Base-by-base conservation (phyloP, 2,888 invertebrate species). In the Lasioglossum morio region DNA sequence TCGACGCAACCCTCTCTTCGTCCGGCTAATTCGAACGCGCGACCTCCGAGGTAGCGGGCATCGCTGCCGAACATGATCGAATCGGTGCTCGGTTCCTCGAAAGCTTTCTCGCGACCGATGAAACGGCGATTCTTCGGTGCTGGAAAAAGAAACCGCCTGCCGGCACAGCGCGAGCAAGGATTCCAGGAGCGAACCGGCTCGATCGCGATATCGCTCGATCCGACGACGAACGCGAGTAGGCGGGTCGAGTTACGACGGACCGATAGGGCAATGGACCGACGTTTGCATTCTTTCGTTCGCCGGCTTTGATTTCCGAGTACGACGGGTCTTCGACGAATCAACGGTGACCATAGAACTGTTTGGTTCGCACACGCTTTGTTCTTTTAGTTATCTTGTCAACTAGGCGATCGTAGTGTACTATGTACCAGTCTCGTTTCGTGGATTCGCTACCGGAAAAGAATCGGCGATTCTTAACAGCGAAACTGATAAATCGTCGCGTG, bases 21-120 rank as follows among this genome's bases (percentile, higher is more conserved):
- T 30, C 73, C 63, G 70, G 72, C 88, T 90, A 88, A 90, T 90
- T 90, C 88, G 76, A 86, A 84, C 77, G 81, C 74, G 66, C 85
- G 66, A 88, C 78, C 86, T 84, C 74, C 60, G 37, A 23, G 37
- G 63, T 53, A 57, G 60, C 72, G 81, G 57, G 74, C 63, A 72
- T 83, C 80, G 75, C 57, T 30, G 34, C 72, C 66, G 66, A 34
- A 34, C 30, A 8, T 19, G 8, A 66, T 34, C 66, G 66, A 66
- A 8, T 66, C 66, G 34, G 8, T 23, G 66, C 66, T 34, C 14
- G 14, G 27, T 27, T 27, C 10, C 34, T 10, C 66, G 34, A 63
- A 16, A 63, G 30, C 7, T 5, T 30, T 63, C 2, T 16, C 2
- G 27, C 27, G 27, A 0, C 27, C 14, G 27, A 27, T 5, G 0